A percentile compares a stretch with the other conserved stretches of the same genome.
Conservation (phyloP, 2,113 vertebrate species). For the Planiliza haematocheilus region DNA sequence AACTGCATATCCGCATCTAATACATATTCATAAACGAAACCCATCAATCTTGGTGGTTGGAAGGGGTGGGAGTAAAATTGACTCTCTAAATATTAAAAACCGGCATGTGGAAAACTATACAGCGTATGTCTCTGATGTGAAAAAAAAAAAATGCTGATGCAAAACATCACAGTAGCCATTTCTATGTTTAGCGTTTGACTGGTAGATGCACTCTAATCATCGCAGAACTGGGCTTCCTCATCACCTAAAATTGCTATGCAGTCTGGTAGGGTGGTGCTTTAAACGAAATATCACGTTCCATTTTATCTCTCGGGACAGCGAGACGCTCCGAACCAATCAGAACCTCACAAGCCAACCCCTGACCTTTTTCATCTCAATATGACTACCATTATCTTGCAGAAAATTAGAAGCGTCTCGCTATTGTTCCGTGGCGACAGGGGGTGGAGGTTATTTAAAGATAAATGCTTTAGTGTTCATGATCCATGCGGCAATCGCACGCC, state of each 20-base stretch:
- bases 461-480: constrained; percentile 76
- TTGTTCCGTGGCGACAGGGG: constrained; percentile 80
- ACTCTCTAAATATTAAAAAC: constrained; percentile 66
- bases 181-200: constrained; percentile 54
- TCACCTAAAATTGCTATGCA: constrained; percentile 64
- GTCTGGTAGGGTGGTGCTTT: constrained; percentile 56
- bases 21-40: constrained; percentile 79
- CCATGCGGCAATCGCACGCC: constrained; percentile 72
- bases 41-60: constrained; percentile 74
- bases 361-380: constrained; percentile 85
- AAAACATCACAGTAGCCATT: constrained; percentile 37
- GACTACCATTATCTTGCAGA: constrained; percentile 88
- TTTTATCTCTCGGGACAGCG: constrained; percentile 71
- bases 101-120: constrained; percentile 34
- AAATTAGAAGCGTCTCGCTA: constrained; percentile 86
- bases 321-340: constrained; percentile 84
- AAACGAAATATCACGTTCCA: constrained; percentile 77
- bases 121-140: constrained; percentile 47
- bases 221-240: constrained; percentile 53
- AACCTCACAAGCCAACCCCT: constrained; percentile 82
- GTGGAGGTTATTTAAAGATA: constrained; percentile 83
- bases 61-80: constrained; percentile 49
- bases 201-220: constrained; percentile 64
- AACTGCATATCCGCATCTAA: constrained; percentile 71
- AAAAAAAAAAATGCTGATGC: constrained; percentile 58